Evolutionary conservation across 2,888 invertebrate genomes (phyloP).

Genomic region (Resseliella maxima): DNA sequence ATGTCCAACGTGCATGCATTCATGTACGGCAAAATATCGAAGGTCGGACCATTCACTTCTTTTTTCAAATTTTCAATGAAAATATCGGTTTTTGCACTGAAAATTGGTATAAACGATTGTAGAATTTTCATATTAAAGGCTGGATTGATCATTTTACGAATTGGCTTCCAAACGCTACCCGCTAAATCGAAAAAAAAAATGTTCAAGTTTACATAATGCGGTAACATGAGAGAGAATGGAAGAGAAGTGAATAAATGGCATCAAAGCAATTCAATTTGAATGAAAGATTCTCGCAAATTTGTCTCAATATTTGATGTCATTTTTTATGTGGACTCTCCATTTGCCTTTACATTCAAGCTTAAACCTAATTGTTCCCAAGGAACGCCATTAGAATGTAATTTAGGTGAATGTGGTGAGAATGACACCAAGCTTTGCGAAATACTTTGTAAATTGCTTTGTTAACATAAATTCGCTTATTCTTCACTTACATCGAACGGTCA

Average conservation of each 20-base stretch:
- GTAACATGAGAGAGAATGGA: neutral
- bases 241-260: too few species aligned
- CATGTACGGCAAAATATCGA: too few species aligned
- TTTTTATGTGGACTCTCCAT: too few species aligned
- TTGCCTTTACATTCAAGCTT: too few species aligned
- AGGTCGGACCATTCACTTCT: too few species aligned
- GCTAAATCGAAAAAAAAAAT: neutral
- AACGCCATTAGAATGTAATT: too few species aligned
- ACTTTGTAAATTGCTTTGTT: neutral
- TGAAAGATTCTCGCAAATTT: too few species aligned
- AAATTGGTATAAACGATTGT: slow-evolving; percentile 60
- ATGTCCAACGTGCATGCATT: too few species aligned
- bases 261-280: too few species aligned
- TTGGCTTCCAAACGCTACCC: slow-evolving; percentile 59
- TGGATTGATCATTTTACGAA: slow-evolving; percentile 61
- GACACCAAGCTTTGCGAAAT: neutral
- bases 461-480: neutral
- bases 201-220: neutral
- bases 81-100: slow-evolving; percentile 58
- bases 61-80: too few species aligned
- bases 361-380: too few species aligned
- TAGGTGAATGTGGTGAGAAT: neutral
- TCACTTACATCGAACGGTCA: slow-evolving; percentile 52
- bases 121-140: slow-evolving; percentile 61
- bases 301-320: too few species aligned